Base-by-base conservation (phyloP, 2,797 vertebrate genomes). In the Neoniphon sammara region DNA sequence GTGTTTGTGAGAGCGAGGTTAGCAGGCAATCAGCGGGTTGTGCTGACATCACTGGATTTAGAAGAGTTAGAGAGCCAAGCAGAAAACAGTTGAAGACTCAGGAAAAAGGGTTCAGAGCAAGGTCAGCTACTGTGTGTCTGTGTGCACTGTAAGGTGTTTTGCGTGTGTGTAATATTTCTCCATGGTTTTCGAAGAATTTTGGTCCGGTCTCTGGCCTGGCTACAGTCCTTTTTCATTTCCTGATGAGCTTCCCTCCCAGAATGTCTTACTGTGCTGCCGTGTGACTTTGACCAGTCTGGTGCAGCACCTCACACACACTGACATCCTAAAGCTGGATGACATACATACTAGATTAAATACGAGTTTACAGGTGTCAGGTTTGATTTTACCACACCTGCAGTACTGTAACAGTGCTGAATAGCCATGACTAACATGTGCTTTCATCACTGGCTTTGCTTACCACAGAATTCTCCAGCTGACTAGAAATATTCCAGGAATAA, bases 31-130 rank as follows among this genome's bases (percentile, higher is more conserved):
- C 42, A 39, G 36, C 3, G 42, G 42, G 42, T 63, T 63, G n/a
- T 64, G 59, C 64, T 68, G 64, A 72, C 54, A 59, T 18, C 11
- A 39, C 20, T 39, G 36, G 61, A 67, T 52, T 72, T 30, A 49
- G 23, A 62, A 15, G 23, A 44, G 42, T 15, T 17, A 15, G 36
- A 8, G 42, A 31, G 46, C 36, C 6, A 8, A 63, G n/a, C 0
- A 46, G 36, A 58, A 57, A 53, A 54, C 18, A 42, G 59, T n/a
- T 65, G 7, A 55, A 54, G 60, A 21, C 27, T 25, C 36, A n/a
- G 36, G 44, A 52, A 21, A 27, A 56, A 6, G 25, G n/a, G 31
- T 59, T 73, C 34, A 64, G 49, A 31, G 7, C 60, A 60, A 39
- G 62, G 71, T 70, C 66, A 65, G 3, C 4, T 18, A 14, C 42